Evolutionary conservation across 1,140 invertebrate species (phyloP).

Genomic region (Drepana arcuata): DNA sequence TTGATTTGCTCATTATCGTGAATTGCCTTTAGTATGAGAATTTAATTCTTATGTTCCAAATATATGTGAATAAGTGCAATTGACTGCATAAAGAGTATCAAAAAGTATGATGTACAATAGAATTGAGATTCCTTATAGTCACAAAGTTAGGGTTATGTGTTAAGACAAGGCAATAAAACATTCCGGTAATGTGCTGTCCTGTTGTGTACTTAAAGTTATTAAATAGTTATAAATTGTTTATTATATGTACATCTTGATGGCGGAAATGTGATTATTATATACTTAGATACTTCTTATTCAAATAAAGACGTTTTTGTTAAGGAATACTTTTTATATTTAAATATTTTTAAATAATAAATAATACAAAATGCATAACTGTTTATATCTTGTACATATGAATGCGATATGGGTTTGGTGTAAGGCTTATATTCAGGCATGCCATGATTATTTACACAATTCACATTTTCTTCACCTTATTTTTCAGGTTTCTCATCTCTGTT

Average conservation of each 20-base stretch:
- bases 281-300: conserved; percentile 21
- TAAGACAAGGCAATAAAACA: too few relatives aligned
- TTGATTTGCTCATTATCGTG: too few relatives aligned
- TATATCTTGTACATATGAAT: conserved; percentile 7
- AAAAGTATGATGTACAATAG: too few relatives aligned
- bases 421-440: too few relatives aligned
- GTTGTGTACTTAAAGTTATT: conserved; percentile 54
- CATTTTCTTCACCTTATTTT: conserved; percentile 65
- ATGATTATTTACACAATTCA: conserved; percentile 21
- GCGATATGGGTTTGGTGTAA: neutral
- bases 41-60: too few relatives aligned
- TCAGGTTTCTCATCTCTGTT: conserved; percentile 63
- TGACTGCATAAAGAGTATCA: too few relatives aligned
- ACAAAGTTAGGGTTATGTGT: too few relatives aligned
- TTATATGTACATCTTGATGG: conserved; percentile 57
- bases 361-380: conserved; percentile 16
- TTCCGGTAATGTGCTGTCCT: conserved; percentile 61
- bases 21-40: too few relatives aligned
- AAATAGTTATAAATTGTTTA: conserved; percentile 28
- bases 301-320: conserved; percentile 43
- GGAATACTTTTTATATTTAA: conserved; percentile 50
- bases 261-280: conserved; percentile 43
- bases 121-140: too few relatives aligned
- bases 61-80: too few relatives aligned
- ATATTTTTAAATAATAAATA: conserved; percentile 37